Percentiles rank a stretch among this genome's conserved stretches.
phyloP scores from a whole-genome alignment of 2,113 vertebrate species.

The Phycodurus eques region DNA sequence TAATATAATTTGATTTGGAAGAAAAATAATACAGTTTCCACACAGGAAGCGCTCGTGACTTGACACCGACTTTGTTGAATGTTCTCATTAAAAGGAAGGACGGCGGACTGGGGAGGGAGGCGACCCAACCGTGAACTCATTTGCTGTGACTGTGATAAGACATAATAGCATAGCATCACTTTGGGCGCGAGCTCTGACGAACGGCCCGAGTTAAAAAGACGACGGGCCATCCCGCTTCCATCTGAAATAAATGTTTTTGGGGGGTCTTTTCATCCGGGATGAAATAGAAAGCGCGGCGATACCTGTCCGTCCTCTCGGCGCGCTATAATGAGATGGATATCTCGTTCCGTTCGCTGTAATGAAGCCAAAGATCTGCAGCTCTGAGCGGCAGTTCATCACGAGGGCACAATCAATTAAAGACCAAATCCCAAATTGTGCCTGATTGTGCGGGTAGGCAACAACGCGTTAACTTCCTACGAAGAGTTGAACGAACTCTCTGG shows the following conservation, averaged over 20 bases:
- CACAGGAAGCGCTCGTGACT: background rate
- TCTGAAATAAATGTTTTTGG: slow-evolving; percentile 11
- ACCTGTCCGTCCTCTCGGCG: slow-evolving; percentile 32
- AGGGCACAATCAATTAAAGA: slow-evolving; percentile 46
- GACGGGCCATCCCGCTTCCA: slow-evolving; percentile 17
- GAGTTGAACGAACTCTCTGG: slow-evolving; percentile 36
- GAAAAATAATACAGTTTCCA: slow-evolving; percentile 10
- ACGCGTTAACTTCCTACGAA: slow-evolving; percentile 30
- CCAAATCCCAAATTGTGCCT: slow-evolving; percentile 19
- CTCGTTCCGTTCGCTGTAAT: slow-evolving; percentile 29
- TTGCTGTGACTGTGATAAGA: slow-evolving; percentile 31
- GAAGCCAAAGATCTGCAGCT: slow-evolving; percentile 37
- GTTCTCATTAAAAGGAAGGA: background rate
- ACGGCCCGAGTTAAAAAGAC: background rate
- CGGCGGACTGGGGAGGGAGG: background rate
- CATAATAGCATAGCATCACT: slow-evolving; percentile 17
- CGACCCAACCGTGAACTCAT: background rate
- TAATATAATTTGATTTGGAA: background rate
- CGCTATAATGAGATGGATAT: slow-evolving; percentile 46
- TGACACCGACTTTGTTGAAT: background rate
- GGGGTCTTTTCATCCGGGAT: slow-evolving; percentile 22
- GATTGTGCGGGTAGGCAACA: slow-evolving; percentile 30
- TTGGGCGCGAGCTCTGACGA: slow-evolving; percentile 16
- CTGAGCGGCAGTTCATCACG: slow-evolving; percentile 26
- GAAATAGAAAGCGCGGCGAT: slow-evolving; percentile 18